Evolutionary conservation across 2,797 vertebrate genomes (phyloP).

Genomic region (Hozukius guyotensis): DNA sequence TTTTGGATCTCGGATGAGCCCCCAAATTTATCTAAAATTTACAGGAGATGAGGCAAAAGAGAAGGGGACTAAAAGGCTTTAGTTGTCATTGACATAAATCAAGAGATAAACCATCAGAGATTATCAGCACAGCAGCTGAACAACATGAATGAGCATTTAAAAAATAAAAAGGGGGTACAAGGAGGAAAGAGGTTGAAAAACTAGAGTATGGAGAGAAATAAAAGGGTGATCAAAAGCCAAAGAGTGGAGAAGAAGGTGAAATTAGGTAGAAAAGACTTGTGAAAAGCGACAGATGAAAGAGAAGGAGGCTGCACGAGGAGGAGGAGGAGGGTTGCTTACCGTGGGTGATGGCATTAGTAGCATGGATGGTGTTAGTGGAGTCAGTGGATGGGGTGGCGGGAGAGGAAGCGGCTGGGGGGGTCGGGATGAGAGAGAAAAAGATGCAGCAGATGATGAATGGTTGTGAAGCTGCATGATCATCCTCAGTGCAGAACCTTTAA

Average conservation of each 20-base stretch:
- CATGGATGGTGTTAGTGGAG: constrained; percentile 73
- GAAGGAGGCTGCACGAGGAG: not conserved
- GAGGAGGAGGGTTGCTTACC: constrained; percentile 60
- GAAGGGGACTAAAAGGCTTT: not conserved
- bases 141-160: not conserved
- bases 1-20: not conserved
- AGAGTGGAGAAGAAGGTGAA: not conserved
- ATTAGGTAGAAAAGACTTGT: not conserved
- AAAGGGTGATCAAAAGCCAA: not conserved
- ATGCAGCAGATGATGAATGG: constrained; percentile 53
- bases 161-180: not conserved
- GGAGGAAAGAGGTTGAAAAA: not conserved
- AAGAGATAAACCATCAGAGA: not conserved
- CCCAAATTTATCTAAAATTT: not conserved
- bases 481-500: not conserved
- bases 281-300: not conserved
- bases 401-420: constrained; percentile 60
- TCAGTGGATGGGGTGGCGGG: constrained; percentile 56
- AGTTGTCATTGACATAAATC: not conserved
- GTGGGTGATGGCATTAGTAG: constrained; percentile 67
- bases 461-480: constrained; percentile 2
- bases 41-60: not conserved
- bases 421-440: constrained; percentile 44
- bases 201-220: not conserved
- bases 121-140: not conserved